A percentile compares a stretch with the other conserved stretches of the same genome.
phyloP scores from a whole-genome alignment of 2,888 invertebrate genomes.

The Carcina quercana region DNA sequence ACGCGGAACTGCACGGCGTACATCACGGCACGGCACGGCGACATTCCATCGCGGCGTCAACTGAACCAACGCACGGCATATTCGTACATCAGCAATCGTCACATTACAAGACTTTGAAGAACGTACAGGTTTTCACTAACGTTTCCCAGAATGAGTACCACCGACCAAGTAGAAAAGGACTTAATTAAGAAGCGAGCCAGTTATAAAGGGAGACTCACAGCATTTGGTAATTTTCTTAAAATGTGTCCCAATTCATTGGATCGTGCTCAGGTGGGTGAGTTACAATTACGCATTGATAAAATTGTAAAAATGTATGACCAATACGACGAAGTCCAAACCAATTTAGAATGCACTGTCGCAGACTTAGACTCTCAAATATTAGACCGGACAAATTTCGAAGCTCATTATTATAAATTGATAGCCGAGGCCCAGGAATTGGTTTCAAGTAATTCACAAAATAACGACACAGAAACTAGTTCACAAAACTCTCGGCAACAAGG shows the following conservation, averaged over 20 bases:
- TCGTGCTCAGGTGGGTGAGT: slow-evolving; percentile 8
- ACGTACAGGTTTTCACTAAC: background rate
- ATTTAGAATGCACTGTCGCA: slow-evolving; percentile 14
- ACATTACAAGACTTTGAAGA: background rate
- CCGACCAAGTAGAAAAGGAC: background rate
- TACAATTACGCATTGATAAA: slow-evolving; percentile 15
- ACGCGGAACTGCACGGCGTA: too few species aligned
- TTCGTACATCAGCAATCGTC: too few species aligned
- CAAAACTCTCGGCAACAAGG: background rate
- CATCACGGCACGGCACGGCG: too few species aligned
- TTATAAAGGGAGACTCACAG: slow-evolving; percentile 9
- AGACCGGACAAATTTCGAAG: background rate
- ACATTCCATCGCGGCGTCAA: too few species aligned
- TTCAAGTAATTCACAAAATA: background rate
- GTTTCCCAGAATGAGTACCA: background rate
- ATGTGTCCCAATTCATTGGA: slow-evolving; percentile 4
- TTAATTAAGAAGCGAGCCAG: slow-evolving; percentile 2
- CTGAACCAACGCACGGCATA: too few species aligned
- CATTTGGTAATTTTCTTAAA: slow-evolving; percentile 8
- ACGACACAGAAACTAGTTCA: background rate
- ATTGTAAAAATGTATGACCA: slow-evolving; percentile 14
- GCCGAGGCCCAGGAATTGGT: background rate
- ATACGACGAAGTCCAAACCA: slow-evolving; percentile 18
- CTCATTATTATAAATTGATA: background rate
- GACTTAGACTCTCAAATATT: slow-evolving; percentile 4